Conservation (phyloP, 1,140 invertebrate genomes). For the Branchinecta lynchi region DNA sequence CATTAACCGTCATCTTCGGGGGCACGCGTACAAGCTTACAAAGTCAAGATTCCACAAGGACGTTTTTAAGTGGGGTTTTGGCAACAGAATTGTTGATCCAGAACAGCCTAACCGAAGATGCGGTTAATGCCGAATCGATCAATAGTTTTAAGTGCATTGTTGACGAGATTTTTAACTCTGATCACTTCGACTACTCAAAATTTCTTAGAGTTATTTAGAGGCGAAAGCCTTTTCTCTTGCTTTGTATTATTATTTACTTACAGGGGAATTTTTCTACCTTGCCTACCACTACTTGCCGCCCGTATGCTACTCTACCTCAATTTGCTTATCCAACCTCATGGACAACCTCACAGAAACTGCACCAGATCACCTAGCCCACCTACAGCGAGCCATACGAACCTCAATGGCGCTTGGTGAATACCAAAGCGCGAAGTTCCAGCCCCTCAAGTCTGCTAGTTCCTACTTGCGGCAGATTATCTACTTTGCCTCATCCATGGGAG, state of each 20-base stretch:
- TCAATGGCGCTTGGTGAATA: neutral
- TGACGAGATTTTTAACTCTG: too few relatives aligned
- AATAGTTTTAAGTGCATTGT: too few relatives aligned
- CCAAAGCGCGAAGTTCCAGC: neutral
- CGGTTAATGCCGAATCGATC: too few relatives aligned
- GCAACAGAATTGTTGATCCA: too few relatives aligned
- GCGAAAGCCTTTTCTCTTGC: too few relatives aligned
- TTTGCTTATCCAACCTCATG: constrained; percentile 61
- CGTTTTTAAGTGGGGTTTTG: too few relatives aligned
- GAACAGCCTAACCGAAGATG: too few relatives aligned
- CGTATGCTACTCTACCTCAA: constrained; percentile 62
- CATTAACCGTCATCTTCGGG: too few relatives aligned
- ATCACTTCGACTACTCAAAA: too few relatives aligned
- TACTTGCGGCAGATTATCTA: neutral
- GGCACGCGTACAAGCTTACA: too few relatives aligned
- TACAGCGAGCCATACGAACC: neutral
- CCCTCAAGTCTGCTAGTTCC: neutral
- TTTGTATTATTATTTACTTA: constrained; percentile 19
- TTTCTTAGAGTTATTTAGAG: too few relatives aligned
- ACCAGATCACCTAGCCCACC: neutral
- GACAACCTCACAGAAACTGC: constrained; percentile 51
- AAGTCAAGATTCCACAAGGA: too few relatives aligned
- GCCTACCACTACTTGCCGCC: constrained; percentile 64
- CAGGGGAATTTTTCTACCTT: constrained; percentile 64
- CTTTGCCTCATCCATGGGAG: neutral